Base-by-base conservation (phyloP, 1,140 invertebrate genomes). In the Pogonus chalceus region DNA sequence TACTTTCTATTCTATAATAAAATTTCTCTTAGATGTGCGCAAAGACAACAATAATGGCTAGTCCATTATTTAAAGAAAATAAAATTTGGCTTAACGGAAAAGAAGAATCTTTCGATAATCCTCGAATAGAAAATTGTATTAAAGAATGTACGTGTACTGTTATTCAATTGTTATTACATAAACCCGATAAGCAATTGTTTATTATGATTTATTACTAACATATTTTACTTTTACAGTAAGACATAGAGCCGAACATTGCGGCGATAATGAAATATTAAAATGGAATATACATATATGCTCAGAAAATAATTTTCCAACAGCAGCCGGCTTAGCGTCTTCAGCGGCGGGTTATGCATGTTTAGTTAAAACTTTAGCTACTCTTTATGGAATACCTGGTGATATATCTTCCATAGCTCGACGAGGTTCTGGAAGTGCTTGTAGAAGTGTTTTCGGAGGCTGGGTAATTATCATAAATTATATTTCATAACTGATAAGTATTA, bases 271-370 rank as follows among this genome's bases (percentile, higher is more conserved):
- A 69, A 59, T 77, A 71, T 57, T 76, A 7, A 63, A 75, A 4
- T 90, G 84, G 83, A 85, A 91, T 64, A 63, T 97, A 21, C 85
- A 87, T 59, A 88, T 98, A 59, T 90, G 85, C 68, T 98, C 96
- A 0, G 82, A 84, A 63, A 99, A 99, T 72, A 99, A 98, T 76
- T 99, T 99, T 69, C 96, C 97, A 18, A 98, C 96, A 18, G 95
- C 95, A 20, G 95, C 96, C 57, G 97, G 97, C 1, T 74, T 99
- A 22, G 96, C 97, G 3, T 98, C 94, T 2, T 98, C 95, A 57
- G 96, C 97, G 53, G 93, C 96, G 53, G 97, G 96, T 20, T 99
- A 97, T 75, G 94, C 96, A 20, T 95, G 88, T 69, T 73, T 92
- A 31, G 82, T 81, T 75, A 61, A 76, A 60, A 80, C 88, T 18